Evolutionary conservation across 2,888 invertebrate genomes (phyloP).

Genomic region (Leptothorax acervorum): DNA sequence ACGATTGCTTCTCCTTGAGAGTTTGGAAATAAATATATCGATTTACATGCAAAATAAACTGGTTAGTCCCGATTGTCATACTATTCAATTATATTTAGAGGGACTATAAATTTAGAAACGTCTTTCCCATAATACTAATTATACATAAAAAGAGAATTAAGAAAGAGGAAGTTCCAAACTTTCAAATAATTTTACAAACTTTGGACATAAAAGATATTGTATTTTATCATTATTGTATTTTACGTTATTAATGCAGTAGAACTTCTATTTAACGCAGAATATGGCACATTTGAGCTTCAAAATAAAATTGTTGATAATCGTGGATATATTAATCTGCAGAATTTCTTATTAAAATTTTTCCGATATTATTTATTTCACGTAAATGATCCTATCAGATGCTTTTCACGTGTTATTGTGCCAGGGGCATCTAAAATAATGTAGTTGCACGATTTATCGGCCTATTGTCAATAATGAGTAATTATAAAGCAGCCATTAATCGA

Average conservation of each 20-base stretch:
- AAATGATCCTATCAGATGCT: not conserved
- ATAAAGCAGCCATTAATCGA: slow-evolving; percentile 33
- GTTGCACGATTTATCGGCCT: slow-evolving; percentile 22
- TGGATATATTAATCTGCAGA: not conserved
- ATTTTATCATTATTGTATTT: slow-evolving; percentile 29
- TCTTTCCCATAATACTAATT: slow-evolving; percentile 1
- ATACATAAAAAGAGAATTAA: slow-evolving; percentile 12
- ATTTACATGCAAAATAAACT: not conserved
- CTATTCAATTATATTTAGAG: slow-evolving; percentile 23
- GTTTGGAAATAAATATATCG: slow-evolving; percentile 31
- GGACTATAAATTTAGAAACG: slow-evolving; percentile 30
- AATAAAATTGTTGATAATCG: slow-evolving; percentile 1
- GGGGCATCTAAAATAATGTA: slow-evolving; percentile 8
- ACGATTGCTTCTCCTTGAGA: slow-evolving; percentile 29
- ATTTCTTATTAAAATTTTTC: not conserved
- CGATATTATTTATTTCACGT: not conserved
- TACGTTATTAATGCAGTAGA: slow-evolving; percentile 43
- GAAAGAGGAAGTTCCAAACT: slow-evolving; percentile 11
- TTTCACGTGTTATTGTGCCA: not conserved
- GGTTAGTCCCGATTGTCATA: slow-evolving; percentile 13
- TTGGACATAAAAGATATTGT: not conserved
- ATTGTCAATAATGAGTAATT: slow-evolving; percentile 18
- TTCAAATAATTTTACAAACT: slow-evolving; percentile 40
- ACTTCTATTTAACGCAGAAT: slow-evolving; percentile 27
- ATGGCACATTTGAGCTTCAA: not conserved